Percentiles rank a stretch among this genome's conserved stretches.
Conservation (phyloP, 2,113 vertebrate genomes). For the Hippocampus barbouri region DNA sequence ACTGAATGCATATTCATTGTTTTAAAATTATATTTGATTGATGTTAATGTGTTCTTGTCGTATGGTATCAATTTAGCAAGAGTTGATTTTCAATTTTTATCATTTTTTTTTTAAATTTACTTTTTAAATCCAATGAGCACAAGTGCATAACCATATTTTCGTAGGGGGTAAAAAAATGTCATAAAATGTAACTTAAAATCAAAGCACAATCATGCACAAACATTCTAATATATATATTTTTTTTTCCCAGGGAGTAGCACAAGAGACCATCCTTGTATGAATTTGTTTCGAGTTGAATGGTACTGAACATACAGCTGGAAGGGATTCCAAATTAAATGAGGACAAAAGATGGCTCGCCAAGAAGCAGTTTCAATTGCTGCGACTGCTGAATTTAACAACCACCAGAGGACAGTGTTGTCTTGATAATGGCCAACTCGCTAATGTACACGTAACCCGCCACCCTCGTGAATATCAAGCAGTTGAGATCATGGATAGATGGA, state of each 20-base stretch:
- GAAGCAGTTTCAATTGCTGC: background rate
- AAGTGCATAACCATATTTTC: background rate
- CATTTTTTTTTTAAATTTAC: background rate
- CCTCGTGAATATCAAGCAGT: no score
- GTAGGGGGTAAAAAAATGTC: background rate
- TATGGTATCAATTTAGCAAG: background rate
- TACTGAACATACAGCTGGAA: background rate
- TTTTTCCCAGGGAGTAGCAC: background rate
- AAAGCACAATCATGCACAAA: background rate
- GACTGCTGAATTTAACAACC: constrained; percentile 19
- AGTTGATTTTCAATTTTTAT: background rate
- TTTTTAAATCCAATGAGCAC: background rate
- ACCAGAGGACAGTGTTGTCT: constrained; percentile 52
- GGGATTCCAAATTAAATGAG: background rate
- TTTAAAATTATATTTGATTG: background rate
- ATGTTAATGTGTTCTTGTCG: background rate
- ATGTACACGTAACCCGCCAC: no score
- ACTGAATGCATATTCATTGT: background rate
- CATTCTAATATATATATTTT: background rate
- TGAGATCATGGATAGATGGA: no score
- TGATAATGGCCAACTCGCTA: background rate
- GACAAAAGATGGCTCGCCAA: background rate
- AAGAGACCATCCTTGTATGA: background rate
- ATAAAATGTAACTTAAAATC: background rate
- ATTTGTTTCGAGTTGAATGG: background rate